A percentile compares a stretch with the other conserved stretches of the same genome.
phyloP scores from a whole-genome alignment of 2,888 invertebrate species.

The Sphaerophoria taeniata region DNA sequence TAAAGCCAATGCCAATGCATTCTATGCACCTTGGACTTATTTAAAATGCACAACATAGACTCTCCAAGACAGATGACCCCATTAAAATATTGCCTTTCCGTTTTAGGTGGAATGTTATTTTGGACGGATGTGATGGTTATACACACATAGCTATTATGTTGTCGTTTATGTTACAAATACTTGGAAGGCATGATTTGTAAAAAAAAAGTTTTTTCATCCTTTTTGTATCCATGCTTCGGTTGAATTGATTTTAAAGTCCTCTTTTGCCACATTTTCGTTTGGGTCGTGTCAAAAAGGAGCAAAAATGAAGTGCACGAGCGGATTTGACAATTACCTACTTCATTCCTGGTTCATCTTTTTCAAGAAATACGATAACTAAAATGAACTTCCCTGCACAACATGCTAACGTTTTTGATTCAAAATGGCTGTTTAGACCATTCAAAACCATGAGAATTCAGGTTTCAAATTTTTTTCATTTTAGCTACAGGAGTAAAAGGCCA shows the following conservation, averaged over 20 bases:
- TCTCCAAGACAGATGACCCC: constrained; percentile 72
- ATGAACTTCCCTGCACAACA: too few relatives aligned
- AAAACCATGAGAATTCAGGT: too few relatives aligned
- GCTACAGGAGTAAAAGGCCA: too few relatives aligned
- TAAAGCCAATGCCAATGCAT: constrained; percentile 35
- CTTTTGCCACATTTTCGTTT: background rate
- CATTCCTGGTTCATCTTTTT: too few relatives aligned
- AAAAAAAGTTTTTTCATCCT: constrained; percentile 39
- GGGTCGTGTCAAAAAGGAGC: background rate
- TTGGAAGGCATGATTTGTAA: background rate
- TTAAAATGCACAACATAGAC: constrained; percentile 58
- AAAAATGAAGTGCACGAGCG: background rate
- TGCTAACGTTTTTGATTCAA: too few relatives aligned
- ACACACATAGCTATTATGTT: background rate
- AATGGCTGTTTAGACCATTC: too few relatives aligned
- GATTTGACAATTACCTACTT: too few relatives aligned
- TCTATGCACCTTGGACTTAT: constrained; percentile 43
- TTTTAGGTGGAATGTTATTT: constrained; percentile 30
- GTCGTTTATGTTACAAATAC: constrained; percentile 25
- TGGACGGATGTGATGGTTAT: constrained; percentile 33
- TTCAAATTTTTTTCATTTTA: too few relatives aligned
- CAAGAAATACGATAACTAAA: too few relatives aligned
- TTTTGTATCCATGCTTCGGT: constrained; percentile 41
- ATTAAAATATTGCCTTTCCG: constrained; percentile 49
- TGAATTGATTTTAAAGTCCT: constrained; percentile 40